Evolutionary conservation across 2,888 invertebrate species (phyloP).

Genomic region (Maniola hyperantus): DNA sequence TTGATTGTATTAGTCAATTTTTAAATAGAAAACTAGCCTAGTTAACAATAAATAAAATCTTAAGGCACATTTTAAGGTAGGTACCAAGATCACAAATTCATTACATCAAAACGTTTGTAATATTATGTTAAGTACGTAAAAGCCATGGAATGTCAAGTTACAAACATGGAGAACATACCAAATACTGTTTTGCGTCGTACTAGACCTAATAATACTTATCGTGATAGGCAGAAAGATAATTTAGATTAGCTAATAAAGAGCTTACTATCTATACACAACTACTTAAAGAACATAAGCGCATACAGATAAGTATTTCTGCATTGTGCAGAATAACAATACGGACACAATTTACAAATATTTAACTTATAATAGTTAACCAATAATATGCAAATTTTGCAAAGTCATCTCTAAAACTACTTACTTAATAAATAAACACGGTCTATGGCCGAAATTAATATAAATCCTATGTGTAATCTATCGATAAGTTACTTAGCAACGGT

Average conservation of each 20-base stretch:
- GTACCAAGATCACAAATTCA: constrained; percentile 80
- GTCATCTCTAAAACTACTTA: constrained; percentile 57
- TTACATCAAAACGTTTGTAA: constrained; percentile 52
- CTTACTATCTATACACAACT: constrained; percentile 68
- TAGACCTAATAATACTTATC: constrained; percentile 50
- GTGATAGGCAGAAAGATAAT: constrained; percentile 48
- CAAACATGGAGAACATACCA: constrained; percentile 47
- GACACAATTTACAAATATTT: constrained; percentile 81
- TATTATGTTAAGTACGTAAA: constrained; percentile 53
- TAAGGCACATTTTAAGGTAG: constrained; percentile 75
- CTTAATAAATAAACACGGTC: constrained; percentile 75
- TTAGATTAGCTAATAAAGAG: constrained; percentile 65
- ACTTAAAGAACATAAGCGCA: constrained; percentile 79
- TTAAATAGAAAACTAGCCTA: constrained; percentile 77
- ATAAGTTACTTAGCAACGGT: no score
- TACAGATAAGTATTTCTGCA: constrained; percentile 82
- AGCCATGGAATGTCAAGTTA: constrained; percentile 74
- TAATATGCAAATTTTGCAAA: constrained; percentile 67
- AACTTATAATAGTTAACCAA: constrained; percentile 47
- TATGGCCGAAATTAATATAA: no score
- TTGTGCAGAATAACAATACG: constrained; percentile 83
- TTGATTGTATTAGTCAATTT: constrained; percentile 69
- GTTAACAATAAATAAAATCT: constrained; percentile 81
- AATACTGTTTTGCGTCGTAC: constrained; percentile 55
- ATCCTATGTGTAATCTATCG: no score